phyloP scores from a whole-genome alignment of 2,888 invertebrate genomes.

The Morinoia aosen region DNA sequence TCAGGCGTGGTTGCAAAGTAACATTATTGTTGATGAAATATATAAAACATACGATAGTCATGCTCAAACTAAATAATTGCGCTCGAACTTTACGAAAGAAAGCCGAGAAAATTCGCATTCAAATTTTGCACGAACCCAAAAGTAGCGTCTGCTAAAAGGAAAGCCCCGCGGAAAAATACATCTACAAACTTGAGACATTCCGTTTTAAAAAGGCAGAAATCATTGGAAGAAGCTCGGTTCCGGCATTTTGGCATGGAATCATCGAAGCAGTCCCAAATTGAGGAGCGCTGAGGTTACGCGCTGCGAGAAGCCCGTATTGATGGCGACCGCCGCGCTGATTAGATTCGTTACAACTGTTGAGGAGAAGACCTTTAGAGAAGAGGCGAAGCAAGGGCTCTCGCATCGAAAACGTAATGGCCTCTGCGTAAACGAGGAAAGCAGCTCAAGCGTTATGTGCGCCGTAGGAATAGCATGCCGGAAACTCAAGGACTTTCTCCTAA shows the following conservation, averaged over 20 bases:
- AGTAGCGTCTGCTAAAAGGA: neutral
- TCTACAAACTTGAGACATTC: neutral
- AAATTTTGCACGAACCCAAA: too few species aligned
- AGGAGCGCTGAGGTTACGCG: slow-evolving; percentile 23
- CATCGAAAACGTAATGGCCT: slow-evolving; percentile 30
- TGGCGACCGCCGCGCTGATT: slow-evolving; percentile 20
- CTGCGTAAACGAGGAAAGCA: neutral
- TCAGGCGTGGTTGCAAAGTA: too few species aligned
- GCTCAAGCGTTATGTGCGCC: neutral
- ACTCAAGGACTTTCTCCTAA: neutral
- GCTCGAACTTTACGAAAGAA: neutral
- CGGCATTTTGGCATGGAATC: neutral
- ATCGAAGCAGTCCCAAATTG: neutral
- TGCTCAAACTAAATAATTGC: too few species aligned
- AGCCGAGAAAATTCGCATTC: neutral
- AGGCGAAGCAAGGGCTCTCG: slow-evolving; percentile 23
- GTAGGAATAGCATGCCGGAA: neutral
- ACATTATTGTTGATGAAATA: too few species aligned
- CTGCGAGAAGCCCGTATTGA: slow-evolving; percentile 28
- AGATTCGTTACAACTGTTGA: slow-evolving; percentile 35
- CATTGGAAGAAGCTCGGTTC: neutral
- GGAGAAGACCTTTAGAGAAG: slow-evolving; percentile 23
- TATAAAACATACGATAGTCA: too few species aligned
- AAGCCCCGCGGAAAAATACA: neutral
- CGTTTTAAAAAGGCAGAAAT: neutral